Conservation (phyloP, 1,140 invertebrate genomes). For the Teleopsis dalmanni region DNA sequence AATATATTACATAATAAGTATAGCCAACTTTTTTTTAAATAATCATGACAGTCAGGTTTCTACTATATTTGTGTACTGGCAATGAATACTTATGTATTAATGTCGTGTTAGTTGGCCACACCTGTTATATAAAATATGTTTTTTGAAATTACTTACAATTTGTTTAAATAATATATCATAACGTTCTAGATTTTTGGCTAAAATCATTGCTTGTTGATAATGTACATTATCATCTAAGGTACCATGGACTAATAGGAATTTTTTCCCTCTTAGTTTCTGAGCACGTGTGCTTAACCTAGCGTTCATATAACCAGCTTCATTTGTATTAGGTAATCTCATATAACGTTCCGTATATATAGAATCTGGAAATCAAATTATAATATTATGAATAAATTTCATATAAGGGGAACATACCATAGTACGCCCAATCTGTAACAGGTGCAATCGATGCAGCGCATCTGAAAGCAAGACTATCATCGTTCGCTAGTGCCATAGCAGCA, state of each 20-base stretch:
- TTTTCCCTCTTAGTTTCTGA: conserved; percentile 61
- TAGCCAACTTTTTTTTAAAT: no score
- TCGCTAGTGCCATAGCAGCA: conserved; percentile 72
- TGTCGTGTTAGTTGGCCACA: no score
- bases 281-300: conserved; percentile 65
- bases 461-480: conserved; percentile 63
- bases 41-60: no score
- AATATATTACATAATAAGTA: background rate
- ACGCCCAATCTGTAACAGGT: conserved; percentile 80
- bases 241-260: conserved; percentile 82
- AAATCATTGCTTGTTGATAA: conserved; percentile 88
- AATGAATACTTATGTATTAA: no score
- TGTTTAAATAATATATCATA: conserved; percentile 81
- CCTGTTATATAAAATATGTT: no score
- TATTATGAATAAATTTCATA: background rate
- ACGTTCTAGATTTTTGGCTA: conserved; percentile 76
- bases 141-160: conserved; percentile 56
- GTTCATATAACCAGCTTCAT: conserved; percentile 66
- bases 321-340: conserved; percentile 80
- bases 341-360: conserved; percentile 93
- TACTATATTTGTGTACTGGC: no score
- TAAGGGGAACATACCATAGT: conserved; percentile 62
- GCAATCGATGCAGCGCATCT: conserved; percentile 92
- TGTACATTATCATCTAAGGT: conserved; percentile 94
- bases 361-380: conserved; percentile 55